Conservation (phyloP, 2,797 vertebrate species). For the Tauraco hartlaubi region DNA sequence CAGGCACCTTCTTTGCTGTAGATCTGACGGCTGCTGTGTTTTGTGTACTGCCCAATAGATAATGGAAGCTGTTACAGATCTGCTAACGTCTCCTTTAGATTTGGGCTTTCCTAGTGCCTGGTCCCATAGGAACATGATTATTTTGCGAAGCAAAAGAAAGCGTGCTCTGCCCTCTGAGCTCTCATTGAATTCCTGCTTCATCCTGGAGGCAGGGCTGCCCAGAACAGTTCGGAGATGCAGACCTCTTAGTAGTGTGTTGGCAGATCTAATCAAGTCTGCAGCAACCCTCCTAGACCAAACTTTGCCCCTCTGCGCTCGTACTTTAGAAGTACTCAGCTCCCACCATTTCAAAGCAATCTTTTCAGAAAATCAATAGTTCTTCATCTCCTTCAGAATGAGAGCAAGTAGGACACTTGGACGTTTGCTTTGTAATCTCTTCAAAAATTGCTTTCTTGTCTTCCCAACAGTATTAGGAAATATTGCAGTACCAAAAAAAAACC, state of each 20-base stretch:
- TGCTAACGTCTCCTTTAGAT: neutral
- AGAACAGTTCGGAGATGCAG: neutral
- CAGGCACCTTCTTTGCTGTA: neutral
- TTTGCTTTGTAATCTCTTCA: conserved; percentile 72
- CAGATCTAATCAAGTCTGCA: conserved; percentile 57
- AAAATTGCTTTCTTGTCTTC: conserved; percentile 74
- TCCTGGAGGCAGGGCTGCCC: neutral
- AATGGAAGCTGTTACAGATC: neutral
- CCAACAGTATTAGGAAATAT: conserved; percentile 71
- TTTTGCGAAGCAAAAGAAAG: neutral
- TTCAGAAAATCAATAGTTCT: conserved; percentile 75
- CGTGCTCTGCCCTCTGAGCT: neutral
- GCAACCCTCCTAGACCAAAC: conserved; percentile 45
- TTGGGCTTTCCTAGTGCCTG: neutral
- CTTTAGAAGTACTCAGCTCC: conserved; percentile 60
- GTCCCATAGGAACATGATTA: neutral
- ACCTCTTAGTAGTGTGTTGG: conserved; percentile 58
- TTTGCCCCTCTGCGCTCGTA: conserved; percentile 43
- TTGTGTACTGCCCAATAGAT: neutral
- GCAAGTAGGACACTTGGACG: conserved; percentile 70
- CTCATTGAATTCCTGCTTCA: conserved; percentile 16
- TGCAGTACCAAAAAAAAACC: neutral
- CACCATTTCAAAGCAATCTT: conserved; percentile 74
- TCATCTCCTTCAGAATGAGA: conserved; percentile 70
- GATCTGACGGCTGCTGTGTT: neutral